Conservation (phyloP, 2,888 invertebrate genomes). For the Petrolisthes cinctipes region DNA sequence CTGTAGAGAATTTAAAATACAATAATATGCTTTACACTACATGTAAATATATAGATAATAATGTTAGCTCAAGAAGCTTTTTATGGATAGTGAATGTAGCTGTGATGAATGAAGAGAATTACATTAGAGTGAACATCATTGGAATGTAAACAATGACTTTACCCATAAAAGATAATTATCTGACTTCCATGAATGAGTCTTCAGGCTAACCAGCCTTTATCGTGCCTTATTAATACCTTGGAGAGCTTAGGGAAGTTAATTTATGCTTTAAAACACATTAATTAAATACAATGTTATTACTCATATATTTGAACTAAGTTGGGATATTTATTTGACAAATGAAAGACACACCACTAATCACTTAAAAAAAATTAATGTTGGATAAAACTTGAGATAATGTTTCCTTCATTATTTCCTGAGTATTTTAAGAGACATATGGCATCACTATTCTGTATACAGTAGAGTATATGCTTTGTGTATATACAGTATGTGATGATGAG, state of each 20-base stretch:
- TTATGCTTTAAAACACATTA: slow-evolving; percentile 9
- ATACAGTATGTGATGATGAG: too few species aligned
- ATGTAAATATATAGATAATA: slow-evolving; percentile 16
- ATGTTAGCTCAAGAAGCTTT: slow-evolving; percentile 1
- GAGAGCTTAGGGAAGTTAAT: slow-evolving; percentile 33
- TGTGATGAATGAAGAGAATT: slow-evolving; percentile 16
- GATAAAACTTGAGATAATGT: too few species aligned
- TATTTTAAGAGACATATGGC: too few species aligned
- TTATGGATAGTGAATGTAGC: neutral
- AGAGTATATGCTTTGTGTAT: too few species aligned
- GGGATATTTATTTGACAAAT: neutral
- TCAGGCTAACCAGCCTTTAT: slow-evolving; percentile 31
- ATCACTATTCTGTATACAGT: too few species aligned
- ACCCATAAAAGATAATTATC: neutral
- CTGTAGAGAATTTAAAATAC: slow-evolving; percentile 6
- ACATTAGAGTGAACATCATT: too few species aligned
- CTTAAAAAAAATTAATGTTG: too few species aligned
- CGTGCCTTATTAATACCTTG: slow-evolving; percentile 46
- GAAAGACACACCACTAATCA: too few species aligned
- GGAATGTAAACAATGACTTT: neutral
- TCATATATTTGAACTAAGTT: neutral
- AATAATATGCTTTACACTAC: slow-evolving; percentile 9
- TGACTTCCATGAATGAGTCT: slow-evolving; percentile 43
- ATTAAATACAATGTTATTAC: neutral
- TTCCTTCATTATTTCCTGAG: too few species aligned